phyloP scores from a whole-genome alignment of 2,113 vertebrate species.

The Ibidorhyncha struthersii region DNA sequence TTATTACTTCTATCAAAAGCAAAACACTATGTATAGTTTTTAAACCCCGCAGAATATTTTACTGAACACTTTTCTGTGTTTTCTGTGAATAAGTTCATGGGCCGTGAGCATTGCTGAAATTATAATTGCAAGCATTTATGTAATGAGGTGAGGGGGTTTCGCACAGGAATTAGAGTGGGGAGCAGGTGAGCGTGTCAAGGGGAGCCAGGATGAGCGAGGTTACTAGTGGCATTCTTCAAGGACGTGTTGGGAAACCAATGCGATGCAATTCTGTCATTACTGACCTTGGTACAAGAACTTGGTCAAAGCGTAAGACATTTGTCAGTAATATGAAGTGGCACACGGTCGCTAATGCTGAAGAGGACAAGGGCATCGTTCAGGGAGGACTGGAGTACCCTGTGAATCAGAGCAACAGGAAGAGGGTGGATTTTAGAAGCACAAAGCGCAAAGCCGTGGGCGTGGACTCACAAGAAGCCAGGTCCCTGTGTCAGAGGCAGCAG shows the following conservation, averaged over 20 bases:
- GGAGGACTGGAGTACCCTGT: neutral
- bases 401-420: neutral
- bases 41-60: neutral
- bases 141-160: neutral
- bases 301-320: neutral
- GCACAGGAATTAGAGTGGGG: neutral
- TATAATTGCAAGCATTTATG: neutral
- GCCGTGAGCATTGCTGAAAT: neutral
- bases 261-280: neutral
- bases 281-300: neutral
- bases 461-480: neutral
- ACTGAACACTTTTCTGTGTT: neutral
- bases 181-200: rapidly evolving
- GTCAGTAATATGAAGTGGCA: neutral
- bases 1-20: neutral
- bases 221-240: neutral
- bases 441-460: neutral
- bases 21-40: neutral
- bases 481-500: neutral
- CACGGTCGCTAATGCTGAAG: neutral
- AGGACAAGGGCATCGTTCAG: neutral
- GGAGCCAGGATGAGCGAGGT: neutral
- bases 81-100: neutral
- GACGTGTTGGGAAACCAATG: rapidly evolving
- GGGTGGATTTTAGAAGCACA: neutral